Evolutionary conservation across 2,888 invertebrate genomes (phyloP).

Genomic region (Nephrotoma guestfalica): DNA sequence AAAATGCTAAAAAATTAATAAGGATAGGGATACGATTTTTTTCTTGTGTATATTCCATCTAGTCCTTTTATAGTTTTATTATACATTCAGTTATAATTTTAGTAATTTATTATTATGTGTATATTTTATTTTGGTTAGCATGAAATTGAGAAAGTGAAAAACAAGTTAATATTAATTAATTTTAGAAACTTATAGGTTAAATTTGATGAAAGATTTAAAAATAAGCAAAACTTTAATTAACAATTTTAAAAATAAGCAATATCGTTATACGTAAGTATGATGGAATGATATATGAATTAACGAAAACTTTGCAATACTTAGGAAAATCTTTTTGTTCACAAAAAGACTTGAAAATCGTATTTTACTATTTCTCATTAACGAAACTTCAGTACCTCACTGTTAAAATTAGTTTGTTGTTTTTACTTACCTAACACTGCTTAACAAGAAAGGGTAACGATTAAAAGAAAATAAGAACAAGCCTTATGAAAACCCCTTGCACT

Average conservation of each 20-base stretch:
- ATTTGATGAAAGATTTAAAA: neutral
- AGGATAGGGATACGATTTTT: constrained; percentile 32
- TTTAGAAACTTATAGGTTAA: neutral
- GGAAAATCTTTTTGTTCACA: too few species aligned
- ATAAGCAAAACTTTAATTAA: neutral
- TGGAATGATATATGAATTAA: neutral
- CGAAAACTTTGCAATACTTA: neutral
- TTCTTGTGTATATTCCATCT: constrained; percentile 30
- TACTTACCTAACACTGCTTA: too few species aligned
- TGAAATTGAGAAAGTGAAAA: constrained; percentile 6
- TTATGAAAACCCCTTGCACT: too few species aligned
- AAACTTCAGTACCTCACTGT: too few species aligned
- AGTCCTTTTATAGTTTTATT: constrained; percentile 11
- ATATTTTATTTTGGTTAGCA: constrained; percentile 2
- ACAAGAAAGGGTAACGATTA: too few species aligned
- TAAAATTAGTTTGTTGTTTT: too few species aligned
- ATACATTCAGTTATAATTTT: neutral
- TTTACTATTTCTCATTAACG: too few species aligned
- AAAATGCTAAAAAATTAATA: constrained; percentile 23
- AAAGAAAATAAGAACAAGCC: too few species aligned
- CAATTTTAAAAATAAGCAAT: neutral
- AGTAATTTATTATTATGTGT: neutral
- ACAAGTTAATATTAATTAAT: constrained; percentile 2
- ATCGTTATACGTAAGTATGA: neutral
- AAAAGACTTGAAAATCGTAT: too few species aligned